These are phyloP conservation scores for Macrophya alboannulata DNA, from an alignment of 2,888 invertebrate species.

Conservation along the genomic window DNA sequence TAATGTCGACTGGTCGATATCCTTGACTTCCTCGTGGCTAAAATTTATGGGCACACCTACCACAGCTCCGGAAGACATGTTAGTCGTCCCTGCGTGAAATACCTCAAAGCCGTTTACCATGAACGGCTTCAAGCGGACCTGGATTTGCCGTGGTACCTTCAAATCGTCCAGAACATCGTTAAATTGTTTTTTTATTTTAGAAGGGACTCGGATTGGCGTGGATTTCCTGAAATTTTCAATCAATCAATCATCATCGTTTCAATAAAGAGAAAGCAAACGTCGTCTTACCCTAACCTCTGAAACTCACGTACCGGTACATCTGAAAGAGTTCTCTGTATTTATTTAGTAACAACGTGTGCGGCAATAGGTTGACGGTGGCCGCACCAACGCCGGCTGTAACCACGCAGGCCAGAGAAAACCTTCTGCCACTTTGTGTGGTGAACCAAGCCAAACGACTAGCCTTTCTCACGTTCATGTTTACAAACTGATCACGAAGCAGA, in stretches of 20 bases:
- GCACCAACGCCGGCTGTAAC: background rate
- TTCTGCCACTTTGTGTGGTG: constrained; percentile 12
- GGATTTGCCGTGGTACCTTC: constrained; percentile 81
- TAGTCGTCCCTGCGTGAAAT: constrained; percentile 85
- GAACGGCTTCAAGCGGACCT: constrained; percentile 84
- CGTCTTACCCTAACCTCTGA: constrained; percentile 16
- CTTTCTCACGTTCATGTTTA: background rate
- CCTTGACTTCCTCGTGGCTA: constrained; percentile 81
- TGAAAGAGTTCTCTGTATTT: constrained; percentile 85
- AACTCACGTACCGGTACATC: constrained; percentile 83
- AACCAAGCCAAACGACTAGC: constrained; percentile 25
- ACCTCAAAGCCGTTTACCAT: constrained; percentile 88
- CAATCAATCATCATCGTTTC: constrained; percentile 30
- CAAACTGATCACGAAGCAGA: background rate
- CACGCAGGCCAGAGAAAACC: background rate
- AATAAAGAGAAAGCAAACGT: constrained; percentile 29
- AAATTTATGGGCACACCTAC: constrained; percentile 90
- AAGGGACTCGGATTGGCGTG: constrained; percentile 82
- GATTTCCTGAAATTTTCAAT: constrained; percentile 82
- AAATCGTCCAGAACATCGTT: constrained; percentile 84
- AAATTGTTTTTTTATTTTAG: constrained; percentile 81
- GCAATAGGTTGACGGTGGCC: constrained; percentile 80
- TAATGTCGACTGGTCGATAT: constrained; percentile 84
- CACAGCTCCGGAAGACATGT: constrained; percentile 83
- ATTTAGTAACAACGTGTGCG: constrained; percentile 84